Evolutionary conservation across 1,140 invertebrate genomes (phyloP), one percentile per base, ranked within the genome.

Genomic region (Dysdera silvatica): DNA sequence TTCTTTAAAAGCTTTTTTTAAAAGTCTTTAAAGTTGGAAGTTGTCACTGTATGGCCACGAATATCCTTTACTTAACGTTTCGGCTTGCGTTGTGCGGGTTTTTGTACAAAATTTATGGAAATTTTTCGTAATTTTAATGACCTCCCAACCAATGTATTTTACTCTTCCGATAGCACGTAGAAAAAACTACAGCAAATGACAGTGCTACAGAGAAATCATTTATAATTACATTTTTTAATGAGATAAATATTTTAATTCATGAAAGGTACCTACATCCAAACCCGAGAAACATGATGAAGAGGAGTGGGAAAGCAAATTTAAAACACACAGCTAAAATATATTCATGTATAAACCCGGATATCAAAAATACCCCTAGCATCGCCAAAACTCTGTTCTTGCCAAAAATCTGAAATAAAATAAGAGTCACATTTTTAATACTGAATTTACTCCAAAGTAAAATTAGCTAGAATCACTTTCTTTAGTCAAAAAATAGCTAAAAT

Each of bases 331-430:
- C 71, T 10, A 80, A 58, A 32, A 80, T 72, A 70, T 80, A 80
- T 67, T 80, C 79, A 66, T 80, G 79, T 55, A 79, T 74, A 18
- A 80, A 64, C 4, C 77, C 77, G n/a, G 78, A 79, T 16, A 80
- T 65, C 14, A 78, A 41, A 58, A 80, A 78, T 20, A 79, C 77
- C 47, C 65, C 55, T 0, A 66, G 23, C 65, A 66, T 66, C 4
- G 65, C 56, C 32, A 33, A 56, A 31, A 58, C 53, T 66, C 49
- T 40, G 10, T 35, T 65, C 41, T 40, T 40, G 2, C 63, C 63
- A 1, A 60, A 14, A n/a, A 65, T 16, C 63, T 65, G 29, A 23
- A 40, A 37, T 51, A 33, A 20, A 49, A 55, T 18, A 32, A 32
- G 8, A 20, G 4, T 8, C 18, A 56, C n/a, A 29, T 43, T 28